Evolutionary conservation across 2,113 vertebrate species (phyloP).

Genomic region (Apteryx owenii): DNA sequence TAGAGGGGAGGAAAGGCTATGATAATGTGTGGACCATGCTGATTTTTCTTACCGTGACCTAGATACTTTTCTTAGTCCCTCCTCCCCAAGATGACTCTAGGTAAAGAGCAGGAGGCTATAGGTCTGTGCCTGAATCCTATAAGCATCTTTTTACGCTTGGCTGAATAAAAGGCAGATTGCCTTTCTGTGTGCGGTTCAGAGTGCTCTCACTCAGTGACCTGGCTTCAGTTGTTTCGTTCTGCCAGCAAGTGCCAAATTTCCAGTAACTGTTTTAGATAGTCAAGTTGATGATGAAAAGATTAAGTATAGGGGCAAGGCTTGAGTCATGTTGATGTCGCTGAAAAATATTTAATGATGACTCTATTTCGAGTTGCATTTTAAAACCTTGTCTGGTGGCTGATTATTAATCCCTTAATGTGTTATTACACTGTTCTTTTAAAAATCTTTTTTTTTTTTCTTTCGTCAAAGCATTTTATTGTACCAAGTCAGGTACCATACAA

Average conservation of each 20-base stretch:
- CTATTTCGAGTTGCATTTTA: not conserved
- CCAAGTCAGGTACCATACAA: not conserved
- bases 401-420: not conserved
- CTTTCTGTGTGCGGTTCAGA: not conserved
- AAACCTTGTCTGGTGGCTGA: not conserved
- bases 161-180: not conserved
- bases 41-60: too few species aligned
- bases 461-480: not conserved
- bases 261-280: not conserved
- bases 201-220: not conserved
- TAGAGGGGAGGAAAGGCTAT: not conserved
- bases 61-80: not conserved
- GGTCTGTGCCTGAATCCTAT: not conserved
- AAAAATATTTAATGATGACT: not conserved
- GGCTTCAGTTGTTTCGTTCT: not conserved
- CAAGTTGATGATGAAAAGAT: not conserved
- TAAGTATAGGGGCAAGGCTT: not conserved
- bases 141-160: not conserved
- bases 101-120: not conserved
- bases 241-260: not conserved
- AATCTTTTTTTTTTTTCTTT: not conserved
- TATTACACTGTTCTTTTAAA: not conserved
- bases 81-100: not conserved
- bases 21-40: not conserved
- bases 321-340: not conserved